Evolutionary conservation across 2,888 invertebrate species (phyloP).

Genomic region (Strigamia maritima): DNA sequence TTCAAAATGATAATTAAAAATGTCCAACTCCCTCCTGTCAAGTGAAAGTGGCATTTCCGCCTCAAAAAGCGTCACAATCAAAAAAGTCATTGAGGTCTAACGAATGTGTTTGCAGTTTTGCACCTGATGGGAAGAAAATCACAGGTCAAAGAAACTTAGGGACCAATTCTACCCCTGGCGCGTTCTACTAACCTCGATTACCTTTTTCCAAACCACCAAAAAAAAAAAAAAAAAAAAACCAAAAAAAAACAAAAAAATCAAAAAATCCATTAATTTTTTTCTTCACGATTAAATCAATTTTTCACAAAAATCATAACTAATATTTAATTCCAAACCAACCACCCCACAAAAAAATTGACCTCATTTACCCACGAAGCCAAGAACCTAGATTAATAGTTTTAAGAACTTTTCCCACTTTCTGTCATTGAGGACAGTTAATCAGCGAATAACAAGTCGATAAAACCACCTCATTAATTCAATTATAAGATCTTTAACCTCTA

Average conservation of each 20-base stretch:
- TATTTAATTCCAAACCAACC: background rate
- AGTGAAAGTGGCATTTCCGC: background rate
- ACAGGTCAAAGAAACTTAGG: slow-evolving; percentile 14
- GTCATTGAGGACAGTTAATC: slow-evolving; percentile 4
- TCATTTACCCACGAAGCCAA: background rate
- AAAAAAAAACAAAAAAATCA: background rate
- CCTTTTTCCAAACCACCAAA: background rate
- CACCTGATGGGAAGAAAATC: background rate
- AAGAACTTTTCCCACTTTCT: background rate
- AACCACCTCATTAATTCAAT: background rate
- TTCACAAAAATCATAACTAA: background rate
- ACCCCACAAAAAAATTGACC: background rate
- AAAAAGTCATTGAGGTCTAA: background rate
- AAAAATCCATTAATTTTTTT: background rate
- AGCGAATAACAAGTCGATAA: slow-evolving; percentile 4
- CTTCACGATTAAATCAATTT: background rate
- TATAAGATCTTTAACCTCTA: background rate
- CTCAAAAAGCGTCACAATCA: background rate
- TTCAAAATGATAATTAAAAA: too few species aligned
- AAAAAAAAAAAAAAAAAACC: background rate
- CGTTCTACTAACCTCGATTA: slow-evolving; percentile 32
- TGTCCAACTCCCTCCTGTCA: background rate
- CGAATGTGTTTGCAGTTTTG: background rate
- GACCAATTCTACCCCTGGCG: background rate
- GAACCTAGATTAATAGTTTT: background rate